phyloP scores from a whole-genome alignment of 2,888 invertebrate genomes.

The Lepidocyrtoides sp. region DNA sequence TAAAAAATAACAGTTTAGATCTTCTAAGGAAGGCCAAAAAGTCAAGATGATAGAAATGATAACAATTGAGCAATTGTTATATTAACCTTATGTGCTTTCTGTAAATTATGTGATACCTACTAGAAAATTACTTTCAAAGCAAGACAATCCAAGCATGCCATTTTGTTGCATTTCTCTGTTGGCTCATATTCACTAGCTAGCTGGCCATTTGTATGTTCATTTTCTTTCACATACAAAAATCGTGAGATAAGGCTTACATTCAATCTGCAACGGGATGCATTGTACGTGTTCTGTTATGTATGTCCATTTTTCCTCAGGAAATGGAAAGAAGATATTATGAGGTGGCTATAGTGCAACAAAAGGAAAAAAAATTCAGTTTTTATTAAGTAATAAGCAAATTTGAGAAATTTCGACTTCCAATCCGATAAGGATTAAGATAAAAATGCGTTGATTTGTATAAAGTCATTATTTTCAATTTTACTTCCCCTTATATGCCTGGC shows the following conservation, averaged over 20 bases:
- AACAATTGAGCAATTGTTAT: slow-evolving; percentile 31
- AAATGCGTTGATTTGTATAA: slow-evolving; percentile 68
- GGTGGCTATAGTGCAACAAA: slow-evolving; percentile 20
- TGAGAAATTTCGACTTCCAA: slow-evolving; percentile 50
- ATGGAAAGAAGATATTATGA: slow-evolving; percentile 16
- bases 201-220: slow-evolving; percentile 18
- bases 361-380: slow-evolving; percentile 26
- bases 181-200: slow-evolving; percentile 3
- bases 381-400: slow-evolving; percentile 47
- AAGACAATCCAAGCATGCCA: slow-evolving; percentile 34
- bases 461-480: slow-evolving; percentile 20
- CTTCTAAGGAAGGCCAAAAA: slow-evolving; percentile 45
- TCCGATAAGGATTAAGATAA: slow-evolving; percentile 52
- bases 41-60: slow-evolving; percentile 45
- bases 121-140: slow-evolving; percentile 45
- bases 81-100: slow-evolving; percentile 33
- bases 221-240: slow-evolving; percentile 1
- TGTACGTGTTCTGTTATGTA: slow-evolving; percentile 13
- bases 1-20: slow-evolving; percentile 41
- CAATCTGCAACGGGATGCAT: slow-evolving; percentile 63
- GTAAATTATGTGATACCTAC: slow-evolving; percentile 9
- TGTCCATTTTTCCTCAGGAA: slow-evolving; percentile 51
- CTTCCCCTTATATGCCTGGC: slow-evolving; percentile 36
- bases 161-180: slow-evolving; percentile 35
- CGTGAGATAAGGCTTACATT: slow-evolving; percentile 37